Percentiles rank a stretch among this genome's conserved stretches.
Evolutionary conservation across 35 echinoderm and acorn worm species (phyloP).

Genomic region (Apostichopus japonicus): DNA sequence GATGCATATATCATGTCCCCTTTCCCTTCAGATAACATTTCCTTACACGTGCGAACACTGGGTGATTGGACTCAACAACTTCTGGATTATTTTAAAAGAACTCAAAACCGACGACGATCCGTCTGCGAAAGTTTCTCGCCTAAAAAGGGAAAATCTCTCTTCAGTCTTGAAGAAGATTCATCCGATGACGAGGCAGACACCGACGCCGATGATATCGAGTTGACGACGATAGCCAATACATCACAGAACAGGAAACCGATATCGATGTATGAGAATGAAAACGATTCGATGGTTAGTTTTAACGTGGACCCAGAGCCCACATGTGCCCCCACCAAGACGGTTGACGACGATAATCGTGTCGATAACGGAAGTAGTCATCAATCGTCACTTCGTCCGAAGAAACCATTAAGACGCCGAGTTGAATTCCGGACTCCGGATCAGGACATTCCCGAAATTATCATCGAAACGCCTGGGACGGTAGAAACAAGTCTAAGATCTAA

Average conservation of each 20-base stretch:
- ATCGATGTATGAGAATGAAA: background rate
- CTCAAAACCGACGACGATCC: conserved; percentile 20
- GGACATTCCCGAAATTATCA: background rate
- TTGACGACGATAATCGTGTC: background rate
- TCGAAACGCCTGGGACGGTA: background rate
- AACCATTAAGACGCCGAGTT: conserved; percentile 27
- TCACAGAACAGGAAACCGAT: background rate
- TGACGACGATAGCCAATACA: background rate
- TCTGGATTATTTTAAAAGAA: conserved; percentile 53
- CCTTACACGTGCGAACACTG: conserved; percentile 55
- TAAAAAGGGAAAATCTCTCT: background rate
- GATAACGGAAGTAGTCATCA: conserved; percentile 7
- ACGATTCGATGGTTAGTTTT: background rate
- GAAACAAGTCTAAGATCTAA: background rate
- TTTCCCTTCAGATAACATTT: conserved; percentile 27
- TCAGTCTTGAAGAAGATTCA: conserved; percentile 5
- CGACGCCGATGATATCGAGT: background rate
- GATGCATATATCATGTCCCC: no score
- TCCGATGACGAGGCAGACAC: background rate
- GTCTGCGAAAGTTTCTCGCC: conserved; percentile 48
- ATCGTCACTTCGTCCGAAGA: background rate
- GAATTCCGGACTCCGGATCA: conserved; percentile 15
- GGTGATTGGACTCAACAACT: conserved; percentile 80
- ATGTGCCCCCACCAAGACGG: background rate
- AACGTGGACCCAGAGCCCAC: background rate